Conservation (phyloP, 2,888 invertebrate genomes). For the Drosophila anomalata region DNA sequence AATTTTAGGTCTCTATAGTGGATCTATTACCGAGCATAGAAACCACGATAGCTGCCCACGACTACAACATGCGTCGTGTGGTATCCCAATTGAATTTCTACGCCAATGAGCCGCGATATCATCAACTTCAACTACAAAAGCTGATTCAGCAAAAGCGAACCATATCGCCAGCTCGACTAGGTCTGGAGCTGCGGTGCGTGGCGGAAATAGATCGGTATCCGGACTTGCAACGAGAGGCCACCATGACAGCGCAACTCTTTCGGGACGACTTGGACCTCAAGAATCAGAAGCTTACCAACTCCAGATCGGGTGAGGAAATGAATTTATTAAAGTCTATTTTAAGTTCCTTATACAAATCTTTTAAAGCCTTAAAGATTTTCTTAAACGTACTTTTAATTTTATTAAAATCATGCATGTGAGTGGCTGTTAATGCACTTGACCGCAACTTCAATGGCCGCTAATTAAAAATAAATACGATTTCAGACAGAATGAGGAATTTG, state of each 20-base stretch:
- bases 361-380: background rate
- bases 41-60: constrained; percentile 79
- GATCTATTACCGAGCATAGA: constrained; percentile 79
- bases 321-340: too few relatives aligned
- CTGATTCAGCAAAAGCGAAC: constrained; percentile 40
- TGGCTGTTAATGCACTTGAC: constrained; percentile 61
- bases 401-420: background rate
- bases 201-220: constrained; percentile 82
- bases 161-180: constrained; percentile 52
- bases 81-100: constrained; percentile 81
- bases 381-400: background rate
- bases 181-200: constrained; percentile 78
- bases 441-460: constrained; percentile 69
- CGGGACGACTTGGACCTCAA: constrained; percentile 79
- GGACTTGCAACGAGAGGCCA: constrained; percentile 73
- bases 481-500: constrained; percentile 45
- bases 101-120: constrained; percentile 79
- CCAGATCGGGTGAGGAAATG: constrained; percentile 70
- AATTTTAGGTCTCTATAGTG: constrained; percentile 62
- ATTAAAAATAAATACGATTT: constrained; percentile 72
- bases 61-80: constrained; percentile 78
- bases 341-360: too few relatives aligned
- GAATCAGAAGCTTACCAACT: constrained; percentile 81
- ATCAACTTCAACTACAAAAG: constrained; percentile 53
- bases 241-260: constrained; percentile 70